Conservation (phyloP, 2,113 vertebrate genomes). For the Stomatorhinus ivindoensis region DNA sequence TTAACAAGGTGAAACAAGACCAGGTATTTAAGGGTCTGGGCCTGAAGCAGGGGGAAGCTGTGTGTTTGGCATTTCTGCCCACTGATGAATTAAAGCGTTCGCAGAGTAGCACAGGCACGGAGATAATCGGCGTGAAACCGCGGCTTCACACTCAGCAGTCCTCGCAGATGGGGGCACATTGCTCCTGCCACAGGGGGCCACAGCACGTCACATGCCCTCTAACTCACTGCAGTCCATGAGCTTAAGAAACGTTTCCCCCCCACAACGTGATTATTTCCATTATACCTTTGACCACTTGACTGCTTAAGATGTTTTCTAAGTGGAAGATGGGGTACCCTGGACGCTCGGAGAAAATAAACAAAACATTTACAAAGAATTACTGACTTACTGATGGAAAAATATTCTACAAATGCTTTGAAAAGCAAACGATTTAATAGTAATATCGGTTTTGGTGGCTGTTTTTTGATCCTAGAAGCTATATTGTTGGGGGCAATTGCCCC, state of each 20-base stretch:
- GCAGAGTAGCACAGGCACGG: not conserved
- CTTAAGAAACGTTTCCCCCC: constrained; percentile 30
- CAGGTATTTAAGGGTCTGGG: constrained; percentile 48
- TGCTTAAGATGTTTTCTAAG: not conserved
- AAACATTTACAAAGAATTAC: not conserved
- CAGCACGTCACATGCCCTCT: constrained; percentile 48
- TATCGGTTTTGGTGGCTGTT: not conserved
- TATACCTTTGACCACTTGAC: not conserved
- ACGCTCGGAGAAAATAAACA: not conserved
- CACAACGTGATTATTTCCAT: not conserved
- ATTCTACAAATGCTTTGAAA: not conserved
- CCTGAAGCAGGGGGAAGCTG: constrained; percentile 42
- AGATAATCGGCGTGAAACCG: not conserved
- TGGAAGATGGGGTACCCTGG: not conserved
- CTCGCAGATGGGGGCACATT: not conserved
- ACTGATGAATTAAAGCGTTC: constrained; percentile 50
- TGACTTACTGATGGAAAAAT: not conserved
- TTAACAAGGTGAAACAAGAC: constrained; percentile 53
- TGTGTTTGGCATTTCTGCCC: constrained; percentile 33
- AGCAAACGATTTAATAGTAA: not conserved
- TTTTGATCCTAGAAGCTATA: not conserved
- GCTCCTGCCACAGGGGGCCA: not conserved
- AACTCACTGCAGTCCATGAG: constrained; percentile 49
- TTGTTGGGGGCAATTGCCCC: not conserved
- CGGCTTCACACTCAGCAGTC: not conserved